Percentiles rank a stretch among this genome's conserved stretches.
Evolutionary conservation across 2,888 invertebrate genomes (phyloP).

Genomic region (Chirona hameri): DNA sequence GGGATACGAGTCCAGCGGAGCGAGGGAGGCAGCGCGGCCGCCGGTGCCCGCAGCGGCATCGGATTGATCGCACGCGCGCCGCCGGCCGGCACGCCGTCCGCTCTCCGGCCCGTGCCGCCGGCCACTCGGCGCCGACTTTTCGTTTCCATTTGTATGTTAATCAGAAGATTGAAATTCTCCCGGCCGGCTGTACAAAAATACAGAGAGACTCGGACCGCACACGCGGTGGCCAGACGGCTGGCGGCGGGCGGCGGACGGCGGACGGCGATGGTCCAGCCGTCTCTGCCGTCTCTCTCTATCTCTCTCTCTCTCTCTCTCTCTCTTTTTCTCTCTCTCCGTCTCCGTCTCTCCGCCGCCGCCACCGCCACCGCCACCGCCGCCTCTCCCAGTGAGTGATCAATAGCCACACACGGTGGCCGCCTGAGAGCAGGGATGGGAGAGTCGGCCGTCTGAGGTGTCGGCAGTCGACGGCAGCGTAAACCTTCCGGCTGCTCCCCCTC

Average conservation of each 20-base stretch:
- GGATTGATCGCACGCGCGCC: not conserved
- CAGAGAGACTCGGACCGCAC: not conserved
- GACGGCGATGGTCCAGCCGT: no score
- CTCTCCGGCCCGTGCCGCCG: not conserved
- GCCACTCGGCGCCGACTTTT: conserved; percentile 13
- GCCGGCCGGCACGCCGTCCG: not conserved
- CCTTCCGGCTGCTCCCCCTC: not conserved
- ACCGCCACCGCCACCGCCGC: not conserved
- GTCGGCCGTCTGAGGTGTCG: not conserved
- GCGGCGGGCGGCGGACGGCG: no score
- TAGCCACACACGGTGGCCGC: not conserved
- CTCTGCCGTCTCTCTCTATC: no score
- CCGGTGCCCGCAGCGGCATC: not conserved
- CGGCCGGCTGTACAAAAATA: conserved; percentile 4
- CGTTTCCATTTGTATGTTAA: conserved; percentile 28
- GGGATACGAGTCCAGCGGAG: not conserved
- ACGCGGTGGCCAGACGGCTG: not conserved
- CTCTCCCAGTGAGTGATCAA: not conserved
- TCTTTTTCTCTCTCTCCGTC: no score
- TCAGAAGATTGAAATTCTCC: conserved; percentile 24
- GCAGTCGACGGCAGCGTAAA: not conserved
- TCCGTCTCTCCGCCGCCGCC: not conserved
- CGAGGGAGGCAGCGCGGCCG: not conserved
- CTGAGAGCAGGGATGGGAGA: not conserved
- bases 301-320: no score